Conservation (phyloP, 2,888 invertebrate species). For the Flabesymbios commensalis region DNA sequence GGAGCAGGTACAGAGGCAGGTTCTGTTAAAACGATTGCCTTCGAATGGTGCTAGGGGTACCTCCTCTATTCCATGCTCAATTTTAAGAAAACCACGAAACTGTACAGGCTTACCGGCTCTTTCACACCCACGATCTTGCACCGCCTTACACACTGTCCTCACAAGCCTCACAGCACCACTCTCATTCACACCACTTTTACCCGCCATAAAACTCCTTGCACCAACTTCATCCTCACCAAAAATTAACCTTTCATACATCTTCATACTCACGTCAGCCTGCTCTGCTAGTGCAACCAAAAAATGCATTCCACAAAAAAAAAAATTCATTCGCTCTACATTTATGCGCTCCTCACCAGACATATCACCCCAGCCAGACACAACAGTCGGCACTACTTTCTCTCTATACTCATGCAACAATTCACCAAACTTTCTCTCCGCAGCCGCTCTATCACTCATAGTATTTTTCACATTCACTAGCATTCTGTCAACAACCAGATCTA, state of each 20-base stretch:
- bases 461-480: not conserved
- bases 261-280: not conserved
- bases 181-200: not conserved
- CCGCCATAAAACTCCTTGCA: not conserved
- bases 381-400: not conserved
- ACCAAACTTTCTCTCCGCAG: not conserved
- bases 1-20: too few relatives aligned
- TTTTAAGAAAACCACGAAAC: not conserved
- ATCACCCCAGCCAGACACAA: not conserved
- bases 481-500: too few relatives aligned
- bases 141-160: not conserved
- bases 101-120: not conserved
- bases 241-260: not conserved
- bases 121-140: not conserved
- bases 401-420: not conserved
- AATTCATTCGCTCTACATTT: not conserved
- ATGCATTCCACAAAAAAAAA: conserved; percentile 1
- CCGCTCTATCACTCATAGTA: not conserved
- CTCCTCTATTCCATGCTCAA: not conserved
- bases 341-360: not conserved
- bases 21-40: not conserved
- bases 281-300: not conserved
- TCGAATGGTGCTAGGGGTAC: not conserved
- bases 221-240: not conserved
- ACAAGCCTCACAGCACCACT: not conserved